Conservation (phyloP, 2,113 vertebrate species). For the Saguinus imperator region DNA sequence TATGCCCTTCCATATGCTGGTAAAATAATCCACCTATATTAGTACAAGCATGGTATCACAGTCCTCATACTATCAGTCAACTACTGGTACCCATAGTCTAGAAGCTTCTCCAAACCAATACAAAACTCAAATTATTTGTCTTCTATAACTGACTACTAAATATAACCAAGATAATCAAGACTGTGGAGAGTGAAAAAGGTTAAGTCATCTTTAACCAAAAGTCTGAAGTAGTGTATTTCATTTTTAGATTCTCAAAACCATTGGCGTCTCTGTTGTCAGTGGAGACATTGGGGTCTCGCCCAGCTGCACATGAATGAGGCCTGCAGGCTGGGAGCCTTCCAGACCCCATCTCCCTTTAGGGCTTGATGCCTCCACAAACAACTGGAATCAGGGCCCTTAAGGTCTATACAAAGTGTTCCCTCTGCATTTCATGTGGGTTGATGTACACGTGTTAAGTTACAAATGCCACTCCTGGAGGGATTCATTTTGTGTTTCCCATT, state of each 20-base stretch:
- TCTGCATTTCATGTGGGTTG: not conserved
- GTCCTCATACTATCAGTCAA: slow-evolving; percentile 56
- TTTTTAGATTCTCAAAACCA: not conserved
- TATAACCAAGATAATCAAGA: not conserved
- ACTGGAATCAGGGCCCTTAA: not conserved
- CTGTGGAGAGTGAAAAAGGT: not conserved
- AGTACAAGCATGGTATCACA: slow-evolving; percentile 66
- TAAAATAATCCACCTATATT: slow-evolving; percentile 77
- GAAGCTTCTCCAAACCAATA: not conserved
- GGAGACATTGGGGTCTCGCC: not conserved
- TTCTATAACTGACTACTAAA: not conserved
- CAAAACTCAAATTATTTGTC: not conserved
- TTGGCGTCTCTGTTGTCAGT: not conserved
- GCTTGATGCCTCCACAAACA: not conserved
- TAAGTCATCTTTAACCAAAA: not conserved
- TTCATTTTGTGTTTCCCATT: not conserved
- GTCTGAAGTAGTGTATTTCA: not conserved
- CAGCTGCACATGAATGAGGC: not conserved
- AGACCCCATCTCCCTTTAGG: fast-evolving
- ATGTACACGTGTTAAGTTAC: not conserved
- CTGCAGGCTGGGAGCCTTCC: fast-evolving
- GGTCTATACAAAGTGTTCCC: not conserved
- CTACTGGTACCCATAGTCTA: not conserved
- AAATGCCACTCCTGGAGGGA: not conserved
- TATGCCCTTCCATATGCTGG: slow-evolving; percentile 73